Conservation (phyloP, 2,113 vertebrate species). For the Ictidomys tridecemlineatus region DNA sequence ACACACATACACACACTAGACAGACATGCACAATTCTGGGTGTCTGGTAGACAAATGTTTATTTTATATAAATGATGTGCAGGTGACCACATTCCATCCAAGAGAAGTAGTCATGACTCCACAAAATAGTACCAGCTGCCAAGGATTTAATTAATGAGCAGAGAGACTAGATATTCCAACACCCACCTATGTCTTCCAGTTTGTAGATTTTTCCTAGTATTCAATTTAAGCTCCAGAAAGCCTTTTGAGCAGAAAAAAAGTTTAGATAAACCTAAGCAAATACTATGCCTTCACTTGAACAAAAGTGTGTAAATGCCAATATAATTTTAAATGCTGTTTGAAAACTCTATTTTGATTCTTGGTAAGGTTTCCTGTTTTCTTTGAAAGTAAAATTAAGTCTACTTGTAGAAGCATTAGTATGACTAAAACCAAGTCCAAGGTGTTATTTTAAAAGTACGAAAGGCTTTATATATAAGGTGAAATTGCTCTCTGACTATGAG, state of each 20-base stretch:
- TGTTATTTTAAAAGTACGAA: slow-evolving; percentile 15
- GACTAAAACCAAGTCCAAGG: not conserved
- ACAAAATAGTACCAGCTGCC: not conserved
- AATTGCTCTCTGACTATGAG: not conserved
- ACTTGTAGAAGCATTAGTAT: not conserved
- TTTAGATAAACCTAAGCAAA: not conserved
- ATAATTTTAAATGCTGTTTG: slow-evolving; percentile 8
- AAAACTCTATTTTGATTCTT: slow-evolving; percentile 32
- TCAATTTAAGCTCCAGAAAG: not conserved
- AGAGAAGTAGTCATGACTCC: not conserved
- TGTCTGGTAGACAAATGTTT: not conserved
- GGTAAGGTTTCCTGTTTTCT: slow-evolving; percentile 1
- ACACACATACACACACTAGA: no score
- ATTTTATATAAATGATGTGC: not conserved
- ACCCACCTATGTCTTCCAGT: not conserved
- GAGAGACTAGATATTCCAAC: not conserved
- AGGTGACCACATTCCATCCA: not conserved
- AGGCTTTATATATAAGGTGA: not conserved
- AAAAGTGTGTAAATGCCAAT: not conserved
- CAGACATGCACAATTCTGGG: not conserved
- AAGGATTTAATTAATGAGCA: not conserved
- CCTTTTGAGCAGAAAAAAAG: not conserved
- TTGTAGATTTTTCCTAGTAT: not conserved
- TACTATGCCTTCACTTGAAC: not conserved
- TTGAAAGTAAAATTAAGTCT: slow-evolving; percentile 49